Conservation (phyloP, 2,113 vertebrate species). For the Apodemus sylvaticus region DNA sequence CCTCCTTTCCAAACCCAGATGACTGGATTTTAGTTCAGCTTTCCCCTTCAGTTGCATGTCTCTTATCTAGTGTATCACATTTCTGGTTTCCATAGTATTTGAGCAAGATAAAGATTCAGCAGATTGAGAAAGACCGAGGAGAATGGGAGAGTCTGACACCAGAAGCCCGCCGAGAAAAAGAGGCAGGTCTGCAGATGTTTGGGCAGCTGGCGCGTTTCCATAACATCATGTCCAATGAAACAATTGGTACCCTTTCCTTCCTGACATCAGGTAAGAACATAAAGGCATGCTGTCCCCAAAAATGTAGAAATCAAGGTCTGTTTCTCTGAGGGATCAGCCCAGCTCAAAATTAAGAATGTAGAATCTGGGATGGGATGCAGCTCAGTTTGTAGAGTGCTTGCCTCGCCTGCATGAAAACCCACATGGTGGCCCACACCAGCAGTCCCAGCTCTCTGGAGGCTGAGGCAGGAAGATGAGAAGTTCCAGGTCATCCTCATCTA, state of each 20-base stretch:
- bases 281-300: neutral
- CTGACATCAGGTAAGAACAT: conserved; percentile 93
- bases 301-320: neutral
- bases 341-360: neutral
- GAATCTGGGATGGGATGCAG: neutral
- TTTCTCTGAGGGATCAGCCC: neutral
- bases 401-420: neutral
- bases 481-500: neutral
- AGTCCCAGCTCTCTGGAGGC: neutral
- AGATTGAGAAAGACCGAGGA: conserved; percentile 95
- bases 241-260: conserved; percentile 97
- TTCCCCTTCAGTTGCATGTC: conserved; percentile 30
- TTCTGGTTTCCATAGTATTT: conserved; percentile 89
- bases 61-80: neutral
- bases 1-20: neutral
- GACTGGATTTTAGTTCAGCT: conserved; percentile 49
- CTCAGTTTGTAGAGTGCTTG: neutral
- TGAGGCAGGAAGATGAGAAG: neutral
- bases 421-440: neutral
- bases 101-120: conserved; percentile 98
- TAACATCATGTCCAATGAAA: conserved; percentile 99
- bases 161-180: conserved; percentile 94
- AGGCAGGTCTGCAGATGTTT: conserved; percentile 97
- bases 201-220: conserved; percentile 98
- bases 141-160: conserved; percentile 94